Evolutionary conservation across 2,797 vertebrate genomes (phyloP), one percentile per base, ranked within the genome.

Genomic region (Chaetophractus vellerosus): DNA sequence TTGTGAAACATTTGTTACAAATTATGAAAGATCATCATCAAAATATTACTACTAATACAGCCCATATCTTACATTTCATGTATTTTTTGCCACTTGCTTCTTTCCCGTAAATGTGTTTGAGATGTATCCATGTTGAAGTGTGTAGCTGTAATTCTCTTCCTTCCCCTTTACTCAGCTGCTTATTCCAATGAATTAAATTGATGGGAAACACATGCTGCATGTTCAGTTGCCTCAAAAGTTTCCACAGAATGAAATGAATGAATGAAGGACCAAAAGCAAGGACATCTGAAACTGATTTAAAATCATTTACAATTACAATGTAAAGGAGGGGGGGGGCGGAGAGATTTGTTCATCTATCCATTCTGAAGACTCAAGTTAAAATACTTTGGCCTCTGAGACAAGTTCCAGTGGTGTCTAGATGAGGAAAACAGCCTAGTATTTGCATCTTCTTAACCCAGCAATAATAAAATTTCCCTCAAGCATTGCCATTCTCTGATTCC

Each of bases 381-480:
- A 59, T 9, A 59, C 50, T 38, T 96, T 28, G 12, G 9, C 66
- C n/a, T 78, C 15, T 88, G 61, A 94, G 57, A 79, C 57, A 76
- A 92, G n/a, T 82, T 96, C 36, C 26, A 66, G 36, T 45, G 59
- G 18, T 85, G 48, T 90, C 33, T 84, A 36, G 41, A 72, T 74
- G 45, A 91, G 33, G 33, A 94, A 95, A 45, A 38, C 36, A 85
- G 41, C 28, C 52, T 84, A 66, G 50, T 85, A 55, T 88, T 92
- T 94, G 68, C 61, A 72, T 82, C 75, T 78, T 86, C n/a, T 88
- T 82, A 94, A 88, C 16, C 57, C 6, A 88, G 83, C 82, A 87
- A n/a, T 59, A 87, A 48, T 19, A 55, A 50, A 81, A 83, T 57
- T 71, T 55, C 45, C 48, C 50, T 74, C 57, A 59, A 18, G 55